Base-by-base conservation (phyloP, 2,888 invertebrate genomes). In the Invenusta paracnida region DNA sequence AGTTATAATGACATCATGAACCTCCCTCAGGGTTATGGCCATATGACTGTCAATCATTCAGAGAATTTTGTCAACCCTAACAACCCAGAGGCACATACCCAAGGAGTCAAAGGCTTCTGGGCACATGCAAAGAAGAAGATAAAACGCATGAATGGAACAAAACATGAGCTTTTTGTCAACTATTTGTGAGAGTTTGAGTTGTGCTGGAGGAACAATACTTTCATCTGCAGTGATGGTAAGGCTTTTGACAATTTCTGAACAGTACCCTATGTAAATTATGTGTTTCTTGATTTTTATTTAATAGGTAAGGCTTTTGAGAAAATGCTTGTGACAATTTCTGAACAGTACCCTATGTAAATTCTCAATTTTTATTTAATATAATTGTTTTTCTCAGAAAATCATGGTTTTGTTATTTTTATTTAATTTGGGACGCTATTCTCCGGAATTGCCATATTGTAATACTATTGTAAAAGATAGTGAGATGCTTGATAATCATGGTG, bases 101-200 rank as follows among this genome's bases (percentile, higher is more conserved):
- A 82, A 30, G 30, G 27, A 5, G 28, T 82, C 2, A 29, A 82
- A 23, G n/a, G 82, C 28, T 82, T 82, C 28, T 82, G 82, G 82
- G n/a, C 2, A 2, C 82, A 82, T 82, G 82, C 29, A 17, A 82
- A 82, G n/a, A 82, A 82, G 30, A 82, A 82, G n/a, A 5, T 82
- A 13, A 82, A 82, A 23, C 2, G 82, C 5, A 82, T 82, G 73
- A 82, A 82, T 82, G 82, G 82, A 13, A 82, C 82, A 2, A 82
- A 29, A 5, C n/a, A 27, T 25, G 2, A 2, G 28, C 82, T 82
- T 29, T 82, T 82, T n/a, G 28, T 27, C 28, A 5, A 2, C 28
- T 82, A 82, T 82, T 30, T 83, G 48, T 13, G n/a, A 82, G 84
- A 83, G 25, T 79, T 83, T n/a, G 84, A 83, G 25, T 83, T 82